These are phyloP conservation scores for Cyanistes caeruleus DNA, from an alignment of 2,113 vertebrate genomes.

Conservation along the genomic window DNA sequence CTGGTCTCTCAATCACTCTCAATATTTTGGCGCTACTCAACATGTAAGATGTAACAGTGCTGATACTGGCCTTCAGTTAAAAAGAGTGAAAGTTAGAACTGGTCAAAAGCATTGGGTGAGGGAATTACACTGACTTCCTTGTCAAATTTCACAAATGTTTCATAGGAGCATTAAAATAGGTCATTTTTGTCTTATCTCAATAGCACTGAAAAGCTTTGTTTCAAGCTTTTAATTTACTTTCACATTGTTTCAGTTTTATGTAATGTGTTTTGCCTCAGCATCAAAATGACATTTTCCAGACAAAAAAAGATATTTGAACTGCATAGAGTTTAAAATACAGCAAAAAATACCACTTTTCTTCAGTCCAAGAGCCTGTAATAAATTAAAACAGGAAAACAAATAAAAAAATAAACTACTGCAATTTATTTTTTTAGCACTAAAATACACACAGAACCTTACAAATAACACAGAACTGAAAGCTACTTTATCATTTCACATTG, in stretches of 20 bases:
- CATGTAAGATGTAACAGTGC: neutral
- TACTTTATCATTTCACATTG: neutral
- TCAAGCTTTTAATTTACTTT: neutral
- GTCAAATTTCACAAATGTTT: neutral
- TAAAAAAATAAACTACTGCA: neutral
- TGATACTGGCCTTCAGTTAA: neutral
- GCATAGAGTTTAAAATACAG: neutral
- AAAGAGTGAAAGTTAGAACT: neutral
- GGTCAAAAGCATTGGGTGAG: neutral
- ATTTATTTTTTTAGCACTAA: neutral
- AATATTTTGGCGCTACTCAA: neutral
- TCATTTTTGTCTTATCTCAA: neutral
- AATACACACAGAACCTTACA: neutral
- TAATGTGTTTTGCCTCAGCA: neutral
- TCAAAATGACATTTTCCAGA: neutral
- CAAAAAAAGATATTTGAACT: neutral
- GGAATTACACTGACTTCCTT: neutral
- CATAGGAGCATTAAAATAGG: neutral
- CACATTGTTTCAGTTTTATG: neutral
- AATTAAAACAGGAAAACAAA: neutral
- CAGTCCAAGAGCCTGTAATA: neutral
- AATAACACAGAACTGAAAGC: neutral
- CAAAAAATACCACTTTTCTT: neutral
- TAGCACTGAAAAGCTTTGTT: neutral
- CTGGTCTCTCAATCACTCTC: neutral